These are phyloP conservation scores for Craterocephalus amniculus DNA, from an alignment of 2,797 vertebrate genomes.

Conservation along the genomic window DNA sequence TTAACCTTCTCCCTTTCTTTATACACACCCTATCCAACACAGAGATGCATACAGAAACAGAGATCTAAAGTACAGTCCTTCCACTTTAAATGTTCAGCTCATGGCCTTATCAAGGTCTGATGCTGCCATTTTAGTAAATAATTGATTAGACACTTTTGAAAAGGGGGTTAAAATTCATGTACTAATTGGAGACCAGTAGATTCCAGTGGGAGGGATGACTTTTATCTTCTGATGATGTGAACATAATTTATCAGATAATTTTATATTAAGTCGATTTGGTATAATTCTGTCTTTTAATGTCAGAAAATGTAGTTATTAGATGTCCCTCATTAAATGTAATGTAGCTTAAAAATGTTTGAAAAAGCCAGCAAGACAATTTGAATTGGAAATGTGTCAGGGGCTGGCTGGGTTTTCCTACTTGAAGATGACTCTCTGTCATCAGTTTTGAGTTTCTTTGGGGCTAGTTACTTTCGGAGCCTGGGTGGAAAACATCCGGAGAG, in stretches of 20 bases:
- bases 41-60: slow-evolving; percentile 50
- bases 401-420: slow-evolving; percentile 69
- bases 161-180: slow-evolving; percentile 84
- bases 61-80: slow-evolving; percentile 68
- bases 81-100: slow-evolving; percentile 83
- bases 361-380: slow-evolving; percentile 80
- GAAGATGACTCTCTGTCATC: slow-evolving; percentile 80
- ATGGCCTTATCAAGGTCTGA: slow-evolving; percentile 85
- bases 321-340: slow-evolving; percentile 89
- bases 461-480: slow-evolving; percentile 75
- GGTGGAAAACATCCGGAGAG: slow-evolving; percentile 70
- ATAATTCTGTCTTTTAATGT: slow-evolving; percentile 87
- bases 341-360: slow-evolving; percentile 85
- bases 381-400: slow-evolving; percentile 82
- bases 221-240: slow-evolving; percentile 90
- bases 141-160: slow-evolving; percentile 88
- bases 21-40: slow-evolving; percentile 20
- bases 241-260: slow-evolving; percentile 89
- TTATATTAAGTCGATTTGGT: slow-evolving; percentile 88
- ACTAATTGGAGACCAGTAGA: slow-evolving; percentile 88
- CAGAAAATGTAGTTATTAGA: slow-evolving; percentile 87
- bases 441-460: slow-evolving; percentile 78
- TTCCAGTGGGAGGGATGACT: slow-evolving; percentile 85
- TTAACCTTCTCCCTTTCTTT: slow-evolving; percentile 21
- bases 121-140: slow-evolving; percentile 87